Conservation (phyloP, 2,888 invertebrate species). For the Geophilus truncorum region DNA sequence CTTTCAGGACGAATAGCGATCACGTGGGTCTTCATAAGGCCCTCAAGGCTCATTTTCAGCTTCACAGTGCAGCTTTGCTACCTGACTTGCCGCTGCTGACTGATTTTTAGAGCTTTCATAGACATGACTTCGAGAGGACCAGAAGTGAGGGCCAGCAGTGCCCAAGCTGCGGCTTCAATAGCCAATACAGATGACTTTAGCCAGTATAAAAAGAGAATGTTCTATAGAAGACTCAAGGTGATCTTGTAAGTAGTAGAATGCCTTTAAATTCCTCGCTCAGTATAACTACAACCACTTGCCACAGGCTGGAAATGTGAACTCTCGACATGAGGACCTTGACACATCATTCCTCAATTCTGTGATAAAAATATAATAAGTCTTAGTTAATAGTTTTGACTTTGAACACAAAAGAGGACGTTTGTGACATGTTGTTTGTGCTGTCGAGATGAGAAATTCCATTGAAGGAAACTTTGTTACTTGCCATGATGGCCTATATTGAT, state of each 20-base stretch:
- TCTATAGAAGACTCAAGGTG: constrained; percentile 25
- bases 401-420: background rate
- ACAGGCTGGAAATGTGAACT: background rate
- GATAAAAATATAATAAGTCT: background rate
- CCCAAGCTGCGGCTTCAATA: background rate
- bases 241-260: constrained; percentile 6
- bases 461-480: background rate
- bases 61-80: background rate
- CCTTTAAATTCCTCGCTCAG: background rate
- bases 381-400: background rate
- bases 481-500: background rate
- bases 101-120: background rate
- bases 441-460: background rate
- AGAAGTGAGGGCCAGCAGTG: background rate
- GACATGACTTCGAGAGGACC: background rate
- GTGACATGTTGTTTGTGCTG: background rate
- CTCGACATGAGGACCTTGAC: background rate
- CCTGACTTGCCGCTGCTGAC: background rate
- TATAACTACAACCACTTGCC: background rate
- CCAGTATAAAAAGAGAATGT: background rate
- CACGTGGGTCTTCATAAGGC: background rate
- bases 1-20: background rate
- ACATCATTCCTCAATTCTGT: background rate
- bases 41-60: background rate
- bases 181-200: background rate